Percentiles rank a stretch among this genome's conserved stretches.
phyloP scores from a whole-genome alignment of 2,113 vertebrate species.

The Morone saxatilis region DNA sequence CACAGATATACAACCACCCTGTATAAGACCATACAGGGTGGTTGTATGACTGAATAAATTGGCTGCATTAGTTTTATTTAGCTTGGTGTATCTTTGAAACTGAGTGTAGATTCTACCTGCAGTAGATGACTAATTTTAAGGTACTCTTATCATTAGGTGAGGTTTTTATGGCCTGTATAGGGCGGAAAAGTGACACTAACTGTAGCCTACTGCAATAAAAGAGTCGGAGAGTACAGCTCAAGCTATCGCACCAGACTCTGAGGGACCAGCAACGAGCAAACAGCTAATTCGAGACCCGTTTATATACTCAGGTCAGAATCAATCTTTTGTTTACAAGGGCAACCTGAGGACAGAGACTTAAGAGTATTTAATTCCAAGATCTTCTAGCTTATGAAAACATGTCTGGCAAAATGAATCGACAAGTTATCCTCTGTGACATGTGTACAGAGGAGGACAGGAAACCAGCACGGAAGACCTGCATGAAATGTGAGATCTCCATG shows the following conservation, averaged over 20 bases:
- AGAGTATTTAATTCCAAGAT: no score
- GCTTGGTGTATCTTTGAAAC: background rate
- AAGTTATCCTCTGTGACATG: constrained; percentile 73
- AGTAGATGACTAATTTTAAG: background rate
- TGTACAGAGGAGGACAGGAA: constrained; percentile 62
- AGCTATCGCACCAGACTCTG: background rate
- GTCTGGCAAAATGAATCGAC: constrained; percentile 22
- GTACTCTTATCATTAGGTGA: no score
- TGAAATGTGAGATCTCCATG: constrained; percentile 82
- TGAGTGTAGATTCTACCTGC: background rate
- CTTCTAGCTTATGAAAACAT: constrained; percentile 33
- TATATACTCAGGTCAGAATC: no score
- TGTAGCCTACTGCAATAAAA: no score
- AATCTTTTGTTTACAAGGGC: no score
- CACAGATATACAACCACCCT: no score
- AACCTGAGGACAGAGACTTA: background rate
- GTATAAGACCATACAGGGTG: no score
- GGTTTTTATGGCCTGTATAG: no score
- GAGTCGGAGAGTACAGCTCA: background rate
- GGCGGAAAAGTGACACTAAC: no score
- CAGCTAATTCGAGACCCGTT: background rate
- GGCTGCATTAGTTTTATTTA: background rate
- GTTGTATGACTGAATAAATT: no score
- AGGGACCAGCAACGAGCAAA: background rate
- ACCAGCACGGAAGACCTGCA: constrained; percentile 80